Base-by-base conservation (phyloP, 2,888 invertebrate genomes). In the Bombylius major region DNA sequence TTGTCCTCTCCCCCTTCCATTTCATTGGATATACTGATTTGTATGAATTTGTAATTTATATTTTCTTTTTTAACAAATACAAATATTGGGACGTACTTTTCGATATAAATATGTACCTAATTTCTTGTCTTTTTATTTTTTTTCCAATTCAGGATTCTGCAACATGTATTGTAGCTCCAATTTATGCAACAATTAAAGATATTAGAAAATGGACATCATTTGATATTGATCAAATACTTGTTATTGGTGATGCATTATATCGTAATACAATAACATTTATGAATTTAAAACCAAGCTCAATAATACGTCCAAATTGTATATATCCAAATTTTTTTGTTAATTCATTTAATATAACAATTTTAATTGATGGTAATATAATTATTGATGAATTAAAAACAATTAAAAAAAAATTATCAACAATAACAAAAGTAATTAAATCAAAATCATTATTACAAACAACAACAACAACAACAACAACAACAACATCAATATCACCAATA, bases 261-360 rank as follows among this genome's bases (percentile, higher is more conserved):
- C 54, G 58, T 6, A 48, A 55, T 36, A 62, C 62, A 4, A 14
- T 58, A 13, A 31, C 54, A 5, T 50, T 52, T 11, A 47, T 60
- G 13, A 61, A 61, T 44, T 44, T 61, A 4, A 57, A 59, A 45
- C 23, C 47, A 7, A 57, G 58, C 14, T 55, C 60, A 49, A 51
- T 42, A 9, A 47, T 64, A 14, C 62, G 55, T 9, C 60, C 61
- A n/a, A 53, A 62, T 45, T 61, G 63, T 42, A 61, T 64, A 0
- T 61, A 59, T 52, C 60, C 61, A 5, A 61, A 57, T 34, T 61
- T 66, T 49, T 58, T 60, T 47, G 51, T 63, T 13, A 60, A 56
- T 48, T 34, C 13, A 0, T 54, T 56, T 44, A 60, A 61, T 51
- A 56, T 62, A 4, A 59, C 60, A 9, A 58, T 64, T 5, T 54